Evolutionary conservation across 2,888 invertebrate genomes (phyloP), one percentile per base, ranked within the genome.

Genomic region (Julus scanicus): DNA sequence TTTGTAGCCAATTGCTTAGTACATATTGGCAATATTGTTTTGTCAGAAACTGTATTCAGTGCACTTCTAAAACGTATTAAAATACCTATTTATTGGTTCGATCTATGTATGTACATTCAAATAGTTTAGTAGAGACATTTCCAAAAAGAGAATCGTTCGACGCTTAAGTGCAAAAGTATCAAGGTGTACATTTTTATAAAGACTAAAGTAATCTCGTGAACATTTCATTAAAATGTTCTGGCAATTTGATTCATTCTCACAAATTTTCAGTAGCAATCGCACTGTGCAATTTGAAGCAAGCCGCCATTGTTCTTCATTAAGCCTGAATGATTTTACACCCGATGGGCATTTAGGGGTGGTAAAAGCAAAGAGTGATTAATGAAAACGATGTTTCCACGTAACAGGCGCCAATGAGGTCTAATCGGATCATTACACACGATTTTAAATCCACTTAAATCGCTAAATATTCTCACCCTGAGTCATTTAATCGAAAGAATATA

Each of bases 281-380:
- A 63, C 63, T 6, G 20, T n/a, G n/a, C 20, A 20, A 53, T 13
- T 63, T 63, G 8, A 63, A 63, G n/a, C 63, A 8, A 20, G n/a
- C n/a, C 20, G 9, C 20, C 20, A 63, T 63, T 20, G 53, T 15
- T 53, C 15, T 53, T 53, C 53, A 17, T 53, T 53, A 53, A 53
- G 11, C 53, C 17, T 4, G 53, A 53, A 53, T 53, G 13, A 17
- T 53, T 49, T 53, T 53, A 17, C 15, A 15, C 17, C 53, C 17
- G 63, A 63, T 63, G 63, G n/a, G 20, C 0, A 63, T 63, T 63
- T 63, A n/a, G 20, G 63, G 5, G n/a, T 20, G 63, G 63, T n/a
- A 20, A 63, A 63, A 63, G 63, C 53, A n/a, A 20, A 63, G 63
- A 63, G 63, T 63, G 63, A 63, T 63, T 63, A 63, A 63, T 63